Base-by-base conservation (phyloP, 2,888 invertebrate genomes). In the Terebella lapidaria region DNA sequence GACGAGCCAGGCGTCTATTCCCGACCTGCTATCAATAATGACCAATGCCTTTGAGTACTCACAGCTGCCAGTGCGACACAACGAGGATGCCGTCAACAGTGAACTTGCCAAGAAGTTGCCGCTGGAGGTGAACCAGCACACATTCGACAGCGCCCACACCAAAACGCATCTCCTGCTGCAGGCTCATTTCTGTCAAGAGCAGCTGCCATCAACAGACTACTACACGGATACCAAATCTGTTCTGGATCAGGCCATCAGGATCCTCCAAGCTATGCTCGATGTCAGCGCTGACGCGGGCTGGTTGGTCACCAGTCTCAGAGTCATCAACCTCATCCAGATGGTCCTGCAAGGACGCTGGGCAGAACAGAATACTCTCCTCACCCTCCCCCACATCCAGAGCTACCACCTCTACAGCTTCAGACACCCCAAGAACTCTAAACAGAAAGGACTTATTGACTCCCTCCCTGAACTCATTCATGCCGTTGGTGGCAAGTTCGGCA, bases 191-290 rank as follows among this genome's bases (percentile, higher is more conserved):
- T 86, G 89, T n/a, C 87, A 90, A 49, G 78, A 90, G 3, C 83
- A 85, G 29, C 81, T 99, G 58, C 95, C 96, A 0, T 90, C 90
- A 73, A 87, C 94, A 0, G 99, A 99, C 83, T 99, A 97, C 79
- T 83, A 88, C 58, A 96, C 97, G 0, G 99, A 99, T 81, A 87
- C 93, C 42, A 97, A 99, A 82, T 93, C 94, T 18, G 94, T 96
- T 0, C 84, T 99, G 55, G 99, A 99, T 82, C 96, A 99, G 81
- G 88, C 94, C 22, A 89, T 96, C 49, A 87, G 99, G 75, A 92
- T 99, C 1, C 30, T 64, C n/a, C 82, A 95, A 91, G 95, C 96
- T 24, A 94, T 97, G 92, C 89, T 97, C 72, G 99, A 97, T 81
- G 88, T 92, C 15, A 87, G 89, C 49, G 92, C 94, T 0, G 91